Base-by-base conservation (phyloP, 2,888 invertebrate species). In the Copidosoma aretas region DNA sequence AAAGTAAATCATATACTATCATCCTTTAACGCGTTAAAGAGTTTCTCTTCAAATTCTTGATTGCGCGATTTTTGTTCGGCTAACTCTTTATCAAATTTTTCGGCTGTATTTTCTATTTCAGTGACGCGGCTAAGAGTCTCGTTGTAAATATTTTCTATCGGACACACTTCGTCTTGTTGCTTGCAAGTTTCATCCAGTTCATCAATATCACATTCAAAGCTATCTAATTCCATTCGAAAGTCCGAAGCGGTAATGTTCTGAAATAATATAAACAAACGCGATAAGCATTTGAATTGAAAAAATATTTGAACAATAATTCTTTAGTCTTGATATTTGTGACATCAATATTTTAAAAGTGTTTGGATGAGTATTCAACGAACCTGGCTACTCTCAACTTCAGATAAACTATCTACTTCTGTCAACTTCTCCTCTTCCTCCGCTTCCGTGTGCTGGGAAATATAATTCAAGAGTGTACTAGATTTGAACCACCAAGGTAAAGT, bases 401-500 rank as follows among this genome's bases (percentile, higher is more conserved):
- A 32, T 32, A 32, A 32, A 32, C 8, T 32, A 32, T 32, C 56
- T 19, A 3, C n/a, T 49, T 60, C 56, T 19, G 17, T 8, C 17
- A 43, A 21, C 1, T 52, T 17, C 12, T 57, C 15, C 10, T 54
- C 54, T 0, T 51, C 49, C 1, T 66, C 66, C 1, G 58, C 41
- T 17, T 46, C 24, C 32, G 22, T 32, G 12, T 67, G 51, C 10
- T 63, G 63, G 4, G 61, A 53, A 14, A 71, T 66, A 41, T 77
- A 79, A 67, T 76, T 74, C 10, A 72, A 66, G 41, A 82, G 75
- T 17, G 75, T 68, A 21, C 70, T 77, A 51, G 80, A 78, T 77
- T 85, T 77, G 78, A 88, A 89, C 83, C 90, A 86, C 91, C 91
- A 91, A 51, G 88, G 84, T 21, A 84, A 82, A 68, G 83, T 85